These are phyloP conservation scores for Podarcis siculus DNA, from an alignment of 2,797 vertebrate species.

Conservation along the genomic window DNA sequence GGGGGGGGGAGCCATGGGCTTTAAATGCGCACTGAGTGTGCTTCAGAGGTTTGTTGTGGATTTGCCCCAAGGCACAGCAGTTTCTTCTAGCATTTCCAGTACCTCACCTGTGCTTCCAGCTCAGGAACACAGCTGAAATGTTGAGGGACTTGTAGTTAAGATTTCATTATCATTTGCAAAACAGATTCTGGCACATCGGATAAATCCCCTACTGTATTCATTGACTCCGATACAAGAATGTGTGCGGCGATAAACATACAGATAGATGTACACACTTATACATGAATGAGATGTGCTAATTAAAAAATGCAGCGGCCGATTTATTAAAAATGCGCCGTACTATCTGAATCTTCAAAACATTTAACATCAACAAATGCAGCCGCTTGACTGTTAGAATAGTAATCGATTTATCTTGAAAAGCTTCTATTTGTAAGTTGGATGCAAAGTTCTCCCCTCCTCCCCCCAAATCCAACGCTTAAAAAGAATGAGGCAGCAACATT, in stretches of 20 bases:
- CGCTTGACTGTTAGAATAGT: constrained; percentile 71
- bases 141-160: constrained; percentile 71
- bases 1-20: no score
- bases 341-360: constrained; percentile 79
- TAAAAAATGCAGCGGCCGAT: constrained; percentile 79
- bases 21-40: constrained; percentile 36
- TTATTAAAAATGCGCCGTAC: constrained; percentile 83
- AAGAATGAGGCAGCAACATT: constrained; percentile 68
- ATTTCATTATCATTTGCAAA: constrained; percentile 78
- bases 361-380: constrained; percentile 77
- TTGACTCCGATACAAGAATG: constrained; percentile 76
- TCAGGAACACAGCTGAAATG: constrained; percentile 69
- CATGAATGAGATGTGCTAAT: constrained; percentile 78
- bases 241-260: constrained; percentile 73
- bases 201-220: constrained; percentile 79
- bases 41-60: constrained; percentile 19
- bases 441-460: constrained; percentile 64
- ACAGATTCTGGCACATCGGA: constrained; percentile 75
- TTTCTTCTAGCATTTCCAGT: constrained; percentile 58
- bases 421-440: constrained; percentile 68
- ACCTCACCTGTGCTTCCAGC: constrained; percentile 61
- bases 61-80: constrained; percentile 18
- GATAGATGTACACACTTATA: constrained; percentile 75
- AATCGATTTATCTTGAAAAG: constrained; percentile 78
- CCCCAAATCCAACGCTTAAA: neutral